Evolutionary conservation across 2,888 invertebrate genomes (phyloP), one percentile per base, ranked within the genome.

Genomic region (Drosophila demipolita): DNA sequence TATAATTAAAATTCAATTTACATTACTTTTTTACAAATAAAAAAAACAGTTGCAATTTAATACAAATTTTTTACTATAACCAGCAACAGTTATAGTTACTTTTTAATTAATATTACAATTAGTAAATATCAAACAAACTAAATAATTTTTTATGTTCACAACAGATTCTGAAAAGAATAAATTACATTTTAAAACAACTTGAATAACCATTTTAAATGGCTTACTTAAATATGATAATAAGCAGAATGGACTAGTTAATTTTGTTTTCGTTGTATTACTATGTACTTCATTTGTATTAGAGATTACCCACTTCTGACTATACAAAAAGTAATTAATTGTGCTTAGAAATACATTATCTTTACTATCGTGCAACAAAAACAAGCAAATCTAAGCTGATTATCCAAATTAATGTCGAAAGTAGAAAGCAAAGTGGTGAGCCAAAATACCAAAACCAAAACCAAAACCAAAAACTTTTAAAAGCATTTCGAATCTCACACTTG

Each of bases 401-500:
- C 29, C 9, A 2, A 52, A 33, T 12, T n/a, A 3, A 12, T 20
- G n/a, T 12, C 7, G 12, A 50, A 7, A 32, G 3, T 8, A 11
- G n/a, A 20, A 20, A 33, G n/a, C 12, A 7, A 45, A 23, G 11
- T 17, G 40, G 32, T 20, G 48, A 36, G 3, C 12, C 12, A 49
- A 59, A 42, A 54, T 29, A 29, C 6, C 29, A 29, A 29, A 23
- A 6, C 1, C 20, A 15, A 54, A 64, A 29, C 6, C 29, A 29
- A 29, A 23, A 6, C 1, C 20, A 15, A 54, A 64, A n/a, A 29
- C n/a, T 35, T 66, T 49, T 1, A 32, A 35, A n/a, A 35, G 40
- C 49, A 66, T 29, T 40, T n/a, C 35, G 36, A 57, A 66, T 52
- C 33, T 15, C 20, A 53, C 26, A 53, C 58, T 64, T 67, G 49